Conservation (phyloP, 2,888 invertebrate species). For the Synanthedon andrenaeformis region DNA sequence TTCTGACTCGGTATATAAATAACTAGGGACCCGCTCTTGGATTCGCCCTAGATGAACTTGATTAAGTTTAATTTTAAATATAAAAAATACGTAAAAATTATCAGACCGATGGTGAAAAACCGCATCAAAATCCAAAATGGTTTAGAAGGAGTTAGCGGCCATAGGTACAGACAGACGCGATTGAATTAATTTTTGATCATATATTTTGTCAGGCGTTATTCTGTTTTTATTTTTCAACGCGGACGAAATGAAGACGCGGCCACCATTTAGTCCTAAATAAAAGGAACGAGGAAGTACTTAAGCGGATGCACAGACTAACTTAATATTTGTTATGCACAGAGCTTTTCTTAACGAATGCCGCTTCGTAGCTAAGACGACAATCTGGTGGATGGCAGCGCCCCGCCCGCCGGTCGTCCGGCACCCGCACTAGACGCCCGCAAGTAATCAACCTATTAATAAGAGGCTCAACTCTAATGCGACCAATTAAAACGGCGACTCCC, state of each 20-base stretch:
- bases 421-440: constrained; percentile 28
- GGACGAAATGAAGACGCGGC: background rate
- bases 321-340: background rate
- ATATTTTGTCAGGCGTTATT: background rate
- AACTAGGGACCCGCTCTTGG: too few relatives aligned
- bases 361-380: constrained; percentile 29
- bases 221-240: background rate
- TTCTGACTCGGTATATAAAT: too few relatives aligned
- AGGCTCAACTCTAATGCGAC: constrained; percentile 61
- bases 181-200: too few relatives aligned
- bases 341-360: constrained; percentile 19
- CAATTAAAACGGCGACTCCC: constrained; percentile 64
- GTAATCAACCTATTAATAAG: constrained; percentile 69
- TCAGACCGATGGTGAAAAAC: too few relatives aligned
- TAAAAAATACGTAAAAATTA: too few relatives aligned
- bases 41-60: too few relatives aligned
- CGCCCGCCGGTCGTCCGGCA: constrained; percentile 6
- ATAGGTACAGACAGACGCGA: too few relatives aligned
- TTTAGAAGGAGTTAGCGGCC: too few relatives aligned
- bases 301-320: too few relatives aligned
- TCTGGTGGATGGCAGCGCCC: constrained; percentile 10
- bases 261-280: background rate
- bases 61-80: too few relatives aligned
- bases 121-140: too few relatives aligned
- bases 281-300: too few relatives aligned